A percentile compares a stretch with the other conserved stretches of the same genome.
These are phyloP conservation scores for Acrobasis consociella DNA, from an alignment of 2,888 invertebrate genomes.

Conservation along the genomic window DNA sequence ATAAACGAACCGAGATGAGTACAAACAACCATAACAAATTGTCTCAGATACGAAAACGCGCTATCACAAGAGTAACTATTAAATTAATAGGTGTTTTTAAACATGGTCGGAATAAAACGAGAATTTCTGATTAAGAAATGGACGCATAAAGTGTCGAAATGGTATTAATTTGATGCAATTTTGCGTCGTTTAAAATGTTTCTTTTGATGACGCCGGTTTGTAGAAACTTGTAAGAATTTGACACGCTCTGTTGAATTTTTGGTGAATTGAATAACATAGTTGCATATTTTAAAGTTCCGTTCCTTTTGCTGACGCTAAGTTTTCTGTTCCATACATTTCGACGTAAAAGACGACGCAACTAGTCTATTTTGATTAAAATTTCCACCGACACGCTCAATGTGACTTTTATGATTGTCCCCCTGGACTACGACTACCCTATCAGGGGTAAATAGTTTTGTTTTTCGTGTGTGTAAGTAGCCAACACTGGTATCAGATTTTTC, in stretches of 20 bases:
- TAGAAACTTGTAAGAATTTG: slow-evolving; percentile 8
- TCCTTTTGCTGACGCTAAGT: neutral
- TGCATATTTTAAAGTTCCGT: slow-evolving; percentile 5
- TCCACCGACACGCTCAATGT: no score
- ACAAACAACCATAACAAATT: slow-evolving; percentile 62
- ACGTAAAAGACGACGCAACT: no score
- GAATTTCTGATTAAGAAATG: slow-evolving; percentile 18
- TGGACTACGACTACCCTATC: no score
- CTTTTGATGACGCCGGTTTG: slow-evolving; percentile 15
- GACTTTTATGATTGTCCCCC: no score
- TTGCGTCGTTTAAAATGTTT: neutral
- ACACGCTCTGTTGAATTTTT: slow-evolving; percentile 10
- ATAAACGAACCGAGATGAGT: slow-evolving; percentile 46
- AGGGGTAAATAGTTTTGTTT: no score
- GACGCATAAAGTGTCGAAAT: slow-evolving; percentile 13
- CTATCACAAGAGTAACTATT: slow-evolving; percentile 45
- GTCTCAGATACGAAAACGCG: slow-evolving; percentile 44
- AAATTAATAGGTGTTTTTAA: slow-evolving; percentile 34
- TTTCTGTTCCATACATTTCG: neutral
- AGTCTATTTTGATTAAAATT: no score
- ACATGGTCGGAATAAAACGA: slow-evolving; percentile 18
- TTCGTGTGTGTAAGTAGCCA: no score
- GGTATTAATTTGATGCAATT: slow-evolving; percentile 18
- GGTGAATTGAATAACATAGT: slow-evolving; percentile 3
- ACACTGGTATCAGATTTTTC: no score